Evolutionary conservation across 2,888 invertebrate species (phyloP).

Genomic region (Theodoxus fluviatilis): DNA sequence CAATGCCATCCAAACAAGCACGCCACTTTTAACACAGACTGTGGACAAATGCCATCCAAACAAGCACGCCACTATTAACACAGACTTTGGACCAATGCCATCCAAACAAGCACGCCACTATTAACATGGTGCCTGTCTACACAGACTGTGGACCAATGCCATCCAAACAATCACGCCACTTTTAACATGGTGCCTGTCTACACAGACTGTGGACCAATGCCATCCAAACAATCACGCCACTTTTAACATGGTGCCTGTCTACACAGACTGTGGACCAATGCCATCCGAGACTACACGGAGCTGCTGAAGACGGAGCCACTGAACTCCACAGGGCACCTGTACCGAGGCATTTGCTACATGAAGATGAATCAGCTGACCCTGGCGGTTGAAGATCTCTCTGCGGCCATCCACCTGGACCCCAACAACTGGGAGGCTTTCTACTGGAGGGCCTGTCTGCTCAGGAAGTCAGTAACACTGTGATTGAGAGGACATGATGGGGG

Average conservation of each 20-base stretch:
- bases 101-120: too few species aligned
- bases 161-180: too few species aligned
- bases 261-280: slow-evolving; percentile 54
- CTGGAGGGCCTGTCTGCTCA: slow-evolving; percentile 62
- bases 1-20: slow-evolving; percentile 62
- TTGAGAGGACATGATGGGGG: too few species aligned
- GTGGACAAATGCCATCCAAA: too few species aligned
- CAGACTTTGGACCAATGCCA: too few species aligned
- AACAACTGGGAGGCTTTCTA: slow-evolving; percentile 62
- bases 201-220: slow-evolving; percentile 57
- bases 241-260: not conserved
- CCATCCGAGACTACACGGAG: slow-evolving; percentile 63
- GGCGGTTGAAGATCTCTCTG: slow-evolving; percentile 63
- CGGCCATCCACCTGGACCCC: slow-evolving; percentile 64
- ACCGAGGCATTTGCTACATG: slow-evolving; percentile 58
- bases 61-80: too few species aligned
- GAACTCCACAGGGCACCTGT: slow-evolving; percentile 56
- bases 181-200: too few species aligned
- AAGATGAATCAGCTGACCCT: slow-evolving; percentile 57
- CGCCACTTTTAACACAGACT: too few species aligned
- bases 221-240: too few species aligned
- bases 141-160: too few species aligned
- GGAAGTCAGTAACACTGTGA: slow-evolving; percentile 62
- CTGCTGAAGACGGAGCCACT: slow-evolving; percentile 58
- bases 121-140: too few species aligned